phyloP scores from a whole-genome alignment of 2,888 invertebrate genomes.

The Drosophila fungiperda region DNA sequence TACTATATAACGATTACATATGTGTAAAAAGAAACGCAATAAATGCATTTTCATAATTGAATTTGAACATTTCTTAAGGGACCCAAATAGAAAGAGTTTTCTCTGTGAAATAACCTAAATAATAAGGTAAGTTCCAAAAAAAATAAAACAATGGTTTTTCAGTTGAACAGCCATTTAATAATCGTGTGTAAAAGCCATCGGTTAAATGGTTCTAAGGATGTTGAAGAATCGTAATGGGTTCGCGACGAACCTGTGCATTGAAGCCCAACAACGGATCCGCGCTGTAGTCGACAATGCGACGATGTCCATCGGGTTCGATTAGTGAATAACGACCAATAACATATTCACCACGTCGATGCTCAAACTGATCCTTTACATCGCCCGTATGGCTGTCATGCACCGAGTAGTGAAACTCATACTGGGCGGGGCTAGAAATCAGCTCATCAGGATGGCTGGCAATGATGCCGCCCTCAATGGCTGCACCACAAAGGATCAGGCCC shows the following conservation, averaged over 20 bases:
- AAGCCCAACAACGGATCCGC: slow-evolving; percentile 84
- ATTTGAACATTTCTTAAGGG: background rate
- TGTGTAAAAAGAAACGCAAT: slow-evolving; percentile 69
- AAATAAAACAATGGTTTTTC: background rate
- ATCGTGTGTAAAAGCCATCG: background rate
- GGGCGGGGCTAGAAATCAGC: slow-evolving; percentile 77
- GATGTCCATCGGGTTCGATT: slow-evolving; percentile 84
- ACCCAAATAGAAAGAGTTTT: background rate
- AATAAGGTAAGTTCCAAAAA: background rate
- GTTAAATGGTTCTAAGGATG: slow-evolving; percentile 36
- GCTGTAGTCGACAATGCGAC: slow-evolving; percentile 84
- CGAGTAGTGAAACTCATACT: slow-evolving; percentile 84
- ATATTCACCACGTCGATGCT: slow-evolving; percentile 84
- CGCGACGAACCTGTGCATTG: slow-evolving; percentile 83
- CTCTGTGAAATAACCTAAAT: background rate
- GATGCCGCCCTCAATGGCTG: slow-evolving; percentile 57
- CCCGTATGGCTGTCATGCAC: slow-evolving; percentile 85
- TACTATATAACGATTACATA: slow-evolving; percentile 49
- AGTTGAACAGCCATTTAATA: slow-evolving; percentile 47
- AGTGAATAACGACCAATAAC: slow-evolving; percentile 84
- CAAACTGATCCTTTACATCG: slow-evolving; percentile 85
- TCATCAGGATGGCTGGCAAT: slow-evolving; percentile 72
- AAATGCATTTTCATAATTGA: slow-evolving; percentile 69
- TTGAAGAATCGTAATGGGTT: slow-evolving; percentile 61
- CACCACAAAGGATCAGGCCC: slow-evolving; percentile 55